These are phyloP conservation scores for Ophioninae sp. DNA, from an alignment of 2,888 invertebrate species.

Conservation along the genomic window DNA sequence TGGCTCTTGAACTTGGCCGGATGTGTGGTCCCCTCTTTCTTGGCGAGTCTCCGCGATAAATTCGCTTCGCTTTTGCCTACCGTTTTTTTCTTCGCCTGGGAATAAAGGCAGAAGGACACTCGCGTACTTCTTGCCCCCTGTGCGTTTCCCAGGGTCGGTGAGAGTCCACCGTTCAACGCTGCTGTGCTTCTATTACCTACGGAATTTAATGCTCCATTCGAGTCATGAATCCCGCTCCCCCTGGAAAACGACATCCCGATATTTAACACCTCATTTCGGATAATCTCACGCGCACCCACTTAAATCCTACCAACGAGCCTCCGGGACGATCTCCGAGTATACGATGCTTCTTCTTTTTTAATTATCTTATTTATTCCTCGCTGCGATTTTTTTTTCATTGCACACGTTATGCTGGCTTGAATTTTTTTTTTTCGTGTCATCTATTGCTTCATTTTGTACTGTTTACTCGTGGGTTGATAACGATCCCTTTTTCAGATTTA, in stretches of 20 bases:
- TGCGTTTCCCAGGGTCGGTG: constrained; percentile 48
- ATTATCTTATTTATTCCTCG: neutral
- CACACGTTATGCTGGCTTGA: too few species aligned
- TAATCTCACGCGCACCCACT: constrained; percentile 5
- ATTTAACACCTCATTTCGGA: constrained; percentile 38
- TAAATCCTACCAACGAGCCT: neutral
- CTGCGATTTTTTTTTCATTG: neutral
- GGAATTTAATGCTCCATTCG: constrained; percentile 51
- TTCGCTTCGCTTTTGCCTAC: constrained; percentile 18
- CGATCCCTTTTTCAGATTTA: too few species aligned
- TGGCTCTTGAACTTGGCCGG: constrained; percentile 72
- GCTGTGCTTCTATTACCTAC: constrained; percentile 48
- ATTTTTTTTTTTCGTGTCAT: too few species aligned
- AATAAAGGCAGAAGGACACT: constrained; percentile 61
- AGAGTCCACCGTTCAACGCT: constrained; percentile 6
- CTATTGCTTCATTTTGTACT: too few species aligned
- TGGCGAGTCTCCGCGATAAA: constrained; percentile 10
- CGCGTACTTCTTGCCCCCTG: constrained; percentile 17
- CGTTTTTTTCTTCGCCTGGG: constrained; percentile 33
- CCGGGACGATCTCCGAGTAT: neutral
- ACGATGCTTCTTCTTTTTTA: neutral
- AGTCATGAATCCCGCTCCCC: constrained; percentile 36
- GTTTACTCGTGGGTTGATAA: too few species aligned
- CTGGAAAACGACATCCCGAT: constrained; percentile 5
- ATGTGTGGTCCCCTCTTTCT: constrained; percentile 54